Conservation (phyloP, 1,140 invertebrate genomes). For the Augochlora pura region DNA sequence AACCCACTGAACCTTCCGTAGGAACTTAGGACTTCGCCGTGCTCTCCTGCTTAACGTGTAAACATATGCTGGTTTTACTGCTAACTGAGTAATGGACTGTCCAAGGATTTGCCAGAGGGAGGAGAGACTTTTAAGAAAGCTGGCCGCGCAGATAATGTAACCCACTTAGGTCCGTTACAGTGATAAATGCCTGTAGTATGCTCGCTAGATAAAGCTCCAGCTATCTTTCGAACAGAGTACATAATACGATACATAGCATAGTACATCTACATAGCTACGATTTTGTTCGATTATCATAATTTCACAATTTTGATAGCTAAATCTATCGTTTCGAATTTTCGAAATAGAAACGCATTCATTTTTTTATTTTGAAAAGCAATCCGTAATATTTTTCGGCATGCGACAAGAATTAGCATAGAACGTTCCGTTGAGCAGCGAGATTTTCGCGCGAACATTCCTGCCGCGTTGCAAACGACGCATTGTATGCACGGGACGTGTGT, state of each 20-base stretch:
- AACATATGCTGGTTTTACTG: not conserved
- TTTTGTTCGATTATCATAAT: too few species aligned
- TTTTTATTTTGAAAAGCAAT: too few species aligned
- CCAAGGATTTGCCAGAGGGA: not conserved
- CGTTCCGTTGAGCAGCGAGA: not conserved
- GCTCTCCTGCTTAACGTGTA: not conserved
- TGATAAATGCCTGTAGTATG: not conserved
- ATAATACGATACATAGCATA: too few species aligned
- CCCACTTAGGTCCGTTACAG: not conserved
- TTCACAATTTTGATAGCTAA: too few species aligned
- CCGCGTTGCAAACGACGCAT: constrained; percentile 1
- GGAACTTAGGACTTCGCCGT: too few species aligned
- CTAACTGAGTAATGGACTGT: not conserved
- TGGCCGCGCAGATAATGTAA: not conserved
- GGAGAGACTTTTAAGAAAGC: not conserved
- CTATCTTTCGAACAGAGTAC: not conserved
- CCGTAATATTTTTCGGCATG: too few species aligned
- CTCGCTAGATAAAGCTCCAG: constrained; percentile 5
- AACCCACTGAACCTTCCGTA: constrained; percentile 9
- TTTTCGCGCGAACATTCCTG: not conserved
- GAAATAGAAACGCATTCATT: too few species aligned
- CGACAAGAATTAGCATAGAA: not conserved
- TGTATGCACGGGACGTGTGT: not conserved
- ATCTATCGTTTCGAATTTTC: too few species aligned
- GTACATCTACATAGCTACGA: too few species aligned